A percentile compares a stretch with the other conserved stretches of the same genome.
These are phyloP conservation scores for Diuraphis noxia DNA, from an alignment of 1,140 invertebrate species.

Conservation along the genomic window DNA sequence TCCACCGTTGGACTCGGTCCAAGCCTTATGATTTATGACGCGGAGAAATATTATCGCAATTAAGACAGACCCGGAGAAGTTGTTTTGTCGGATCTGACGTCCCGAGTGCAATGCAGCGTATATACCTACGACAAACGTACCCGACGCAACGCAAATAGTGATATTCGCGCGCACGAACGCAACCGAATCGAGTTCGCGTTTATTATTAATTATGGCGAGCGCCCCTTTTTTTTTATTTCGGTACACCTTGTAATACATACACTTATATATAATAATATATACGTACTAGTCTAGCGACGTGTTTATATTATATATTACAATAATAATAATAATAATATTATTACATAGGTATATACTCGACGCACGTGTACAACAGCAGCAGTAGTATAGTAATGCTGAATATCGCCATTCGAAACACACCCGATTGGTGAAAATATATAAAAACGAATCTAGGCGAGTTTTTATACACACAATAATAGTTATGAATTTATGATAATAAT, in stretches of 20 bases:
- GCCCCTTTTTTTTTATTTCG: not conserved
- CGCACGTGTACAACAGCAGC: not conserved
- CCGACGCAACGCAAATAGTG: not conserved
- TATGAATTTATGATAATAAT: not conserved
- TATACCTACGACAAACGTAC: not conserved
- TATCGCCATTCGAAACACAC: not conserved
- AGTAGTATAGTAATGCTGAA: not conserved
- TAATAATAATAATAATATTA: not conserved
- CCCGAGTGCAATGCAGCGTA: not conserved
- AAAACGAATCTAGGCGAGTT: not conserved
- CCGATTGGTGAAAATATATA: not conserved
- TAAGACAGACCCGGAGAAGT: conserved; percentile 42
- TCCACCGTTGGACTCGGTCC: not conserved
- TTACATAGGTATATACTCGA: no score
- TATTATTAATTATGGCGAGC: not conserved
- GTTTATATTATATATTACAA: not conserved
- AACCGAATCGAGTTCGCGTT: not conserved
- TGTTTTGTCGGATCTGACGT: conserved; percentile 47
- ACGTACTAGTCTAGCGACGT: not conserved
- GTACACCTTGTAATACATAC: not conserved
- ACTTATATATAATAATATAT: not conserved
- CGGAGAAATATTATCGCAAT: conserved; percentile 52
- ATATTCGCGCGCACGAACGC: not conserved
- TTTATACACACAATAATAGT: not conserved
- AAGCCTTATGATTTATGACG: conserved; percentile 33